Evolutionary conservation across 2,113 vertebrate species (phyloP), one percentile per base, ranked within the genome.

Genomic region (Damaliscus lunatus): DNA sequence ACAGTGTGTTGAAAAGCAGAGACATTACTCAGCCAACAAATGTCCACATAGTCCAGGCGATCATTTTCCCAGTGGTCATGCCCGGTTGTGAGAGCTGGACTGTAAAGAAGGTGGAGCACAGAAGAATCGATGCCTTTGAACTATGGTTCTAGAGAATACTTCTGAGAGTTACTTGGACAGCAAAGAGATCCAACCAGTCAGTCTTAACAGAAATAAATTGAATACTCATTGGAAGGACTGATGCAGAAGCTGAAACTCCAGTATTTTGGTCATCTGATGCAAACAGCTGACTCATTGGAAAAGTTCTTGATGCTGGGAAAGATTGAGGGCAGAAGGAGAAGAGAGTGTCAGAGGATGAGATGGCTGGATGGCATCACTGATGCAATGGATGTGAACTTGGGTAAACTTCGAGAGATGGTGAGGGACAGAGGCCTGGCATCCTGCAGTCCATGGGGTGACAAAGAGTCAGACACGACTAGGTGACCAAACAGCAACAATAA

Each of bases 151-250:
- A 36, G 19, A 71, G n/a, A 71, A 71, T 21, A 71, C 64, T 71
- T 36, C 19, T 71, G 64, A 71, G 64, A 71, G 64, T 36, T 17
- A 36, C n/a, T 6, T 71, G n/a, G n/a, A 36, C n/a, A 71, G 19
- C n/a, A 71, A 21, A 71, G 64, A 71, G n/a, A 71, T 71, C n/a
- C 23, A 71, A 36, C n/a, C 19, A 71, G n/a, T 71, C n/a, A 71
- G n/a, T 21, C n/a, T 71, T 36, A 71, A 36, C 0, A 0, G 19
- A 36, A 36, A 71, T n/a, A 71, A 36, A 36, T 4, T 71, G 62
- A n/a, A 36, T 36, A 36, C n/a, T 36, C 64, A 12, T 71, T 36
- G n/a, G n/a, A 71, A 36, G n/a, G 64, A 71, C 64, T 71, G n/a
- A 71, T 12, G 64, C 64, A 12, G n/a, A 36, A 71, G 64, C n/a